Evolutionary conservation across 2,797 vertebrate species (phyloP).

Genomic region (Eospalax fontanierii): DNA sequence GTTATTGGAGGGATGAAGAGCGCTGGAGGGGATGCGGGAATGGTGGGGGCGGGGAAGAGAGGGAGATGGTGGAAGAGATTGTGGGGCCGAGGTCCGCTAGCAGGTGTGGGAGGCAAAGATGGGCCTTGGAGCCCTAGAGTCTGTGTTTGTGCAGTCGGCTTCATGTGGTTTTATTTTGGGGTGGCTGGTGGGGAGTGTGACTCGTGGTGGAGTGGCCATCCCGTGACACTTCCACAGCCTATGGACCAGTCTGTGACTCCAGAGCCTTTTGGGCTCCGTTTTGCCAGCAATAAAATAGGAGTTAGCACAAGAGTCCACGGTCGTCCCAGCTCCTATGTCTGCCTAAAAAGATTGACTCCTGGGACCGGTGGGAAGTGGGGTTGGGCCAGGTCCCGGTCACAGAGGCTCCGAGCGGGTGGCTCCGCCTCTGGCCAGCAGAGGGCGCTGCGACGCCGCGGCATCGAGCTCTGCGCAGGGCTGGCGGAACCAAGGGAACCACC

Average conservation of each 20-base stretch:
- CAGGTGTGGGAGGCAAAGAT: not conserved
- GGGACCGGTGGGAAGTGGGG: not conserved
- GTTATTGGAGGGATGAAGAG: not conserved
- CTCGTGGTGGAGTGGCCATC: not conserved
- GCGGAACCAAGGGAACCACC: accelerated
- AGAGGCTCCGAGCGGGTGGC: not conserved
- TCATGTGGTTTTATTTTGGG: not conserved
- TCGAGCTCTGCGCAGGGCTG: accelerated
- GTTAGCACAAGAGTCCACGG: not conserved
- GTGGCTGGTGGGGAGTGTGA: not conserved
- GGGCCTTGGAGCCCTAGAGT: not conserved
- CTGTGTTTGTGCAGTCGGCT: not conserved
- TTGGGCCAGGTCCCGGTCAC: accelerated
- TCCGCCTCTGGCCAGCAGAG: constrained; percentile 64
- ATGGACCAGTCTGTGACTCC: not conserved
- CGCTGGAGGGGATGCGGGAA: not conserved
- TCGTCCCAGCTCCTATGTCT: not conserved
- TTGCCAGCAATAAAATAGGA: not conserved
- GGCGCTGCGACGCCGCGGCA: constrained; percentile 59
- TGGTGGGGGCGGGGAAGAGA: not conserved
- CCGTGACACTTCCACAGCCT: not conserved
- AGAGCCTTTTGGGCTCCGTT: not conserved
- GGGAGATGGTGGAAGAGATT: not conserved
- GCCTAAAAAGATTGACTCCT: not conserved
- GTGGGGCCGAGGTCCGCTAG: not conserved